Conservation (phyloP, 2,113 vertebrate species). For the Pavo muticus region DNA sequence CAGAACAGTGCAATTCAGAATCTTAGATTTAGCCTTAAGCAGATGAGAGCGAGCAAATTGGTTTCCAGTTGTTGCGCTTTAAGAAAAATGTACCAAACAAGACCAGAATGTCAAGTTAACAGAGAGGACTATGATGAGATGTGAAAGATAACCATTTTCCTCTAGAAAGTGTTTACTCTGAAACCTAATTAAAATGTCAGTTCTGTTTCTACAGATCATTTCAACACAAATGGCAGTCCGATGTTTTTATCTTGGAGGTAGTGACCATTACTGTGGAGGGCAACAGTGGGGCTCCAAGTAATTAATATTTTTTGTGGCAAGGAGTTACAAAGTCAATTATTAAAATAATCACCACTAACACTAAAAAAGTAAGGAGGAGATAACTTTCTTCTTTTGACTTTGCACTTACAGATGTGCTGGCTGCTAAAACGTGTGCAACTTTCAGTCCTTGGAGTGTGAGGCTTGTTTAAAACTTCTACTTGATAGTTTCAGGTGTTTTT, state of each 20-base stretch:
- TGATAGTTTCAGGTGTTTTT: not conserved
- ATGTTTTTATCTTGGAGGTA: not conserved
- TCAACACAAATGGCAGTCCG: not conserved
- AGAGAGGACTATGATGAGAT: conserved; percentile 18
- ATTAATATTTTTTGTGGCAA: not conserved
- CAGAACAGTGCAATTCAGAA: not conserved
- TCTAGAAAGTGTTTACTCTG: conserved; percentile 28
- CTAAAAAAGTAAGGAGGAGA: not conserved
- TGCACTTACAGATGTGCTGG: not conserved
- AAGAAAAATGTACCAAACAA: conserved; percentile 33
- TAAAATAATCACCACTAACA: not conserved
- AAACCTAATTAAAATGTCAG: conserved; percentile 43
- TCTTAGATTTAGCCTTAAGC: not conserved
- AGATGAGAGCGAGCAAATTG: not conserved
- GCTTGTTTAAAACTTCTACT: not conserved
- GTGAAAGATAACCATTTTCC: conserved; percentile 16
- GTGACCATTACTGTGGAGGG: not conserved
- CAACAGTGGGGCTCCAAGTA: not conserved
- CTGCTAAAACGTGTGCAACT: not conserved
- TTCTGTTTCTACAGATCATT: conserved; percentile 29
- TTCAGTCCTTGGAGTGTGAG: not conserved
- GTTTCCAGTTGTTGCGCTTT: not conserved
- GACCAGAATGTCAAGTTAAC: conserved; percentile 29
- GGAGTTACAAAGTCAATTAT: not conserved
- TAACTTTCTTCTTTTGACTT: not conserved